A percentile compares a stretch with the other conserved stretches of the same genome.
Evolutionary conservation across 2,113 vertebrate species (phyloP).

Genomic region (Epinephelus moara): DNA sequence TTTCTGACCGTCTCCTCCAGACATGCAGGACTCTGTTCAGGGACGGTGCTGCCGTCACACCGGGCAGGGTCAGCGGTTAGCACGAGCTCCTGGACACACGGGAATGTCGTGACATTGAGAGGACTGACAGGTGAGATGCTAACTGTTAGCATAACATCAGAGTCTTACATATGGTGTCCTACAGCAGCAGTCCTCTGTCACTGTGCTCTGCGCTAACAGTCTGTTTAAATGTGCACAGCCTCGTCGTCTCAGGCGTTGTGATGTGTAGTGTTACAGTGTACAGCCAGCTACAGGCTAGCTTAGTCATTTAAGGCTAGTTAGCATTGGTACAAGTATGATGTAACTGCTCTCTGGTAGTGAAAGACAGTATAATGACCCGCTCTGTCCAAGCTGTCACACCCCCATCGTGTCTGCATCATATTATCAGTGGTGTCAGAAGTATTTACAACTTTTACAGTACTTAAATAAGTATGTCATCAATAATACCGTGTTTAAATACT

Average conservation of each 20-base stretch:
- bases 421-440: no score
- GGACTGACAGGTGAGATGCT: conserved; percentile 65
- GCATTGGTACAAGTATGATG: background rate
- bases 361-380: no score
- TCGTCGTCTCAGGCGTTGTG: accelerated
- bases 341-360: background rate
- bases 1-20: background rate
- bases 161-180: background rate
- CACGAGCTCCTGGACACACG: conserved; percentile 40
- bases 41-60: background rate
- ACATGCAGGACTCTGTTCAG: conserved; percentile 15
- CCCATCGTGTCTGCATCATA: no score
- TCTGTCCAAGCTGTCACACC: no score
- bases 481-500: no score
- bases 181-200: background rate
- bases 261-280: accelerated
- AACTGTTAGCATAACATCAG: conserved; percentile 14
- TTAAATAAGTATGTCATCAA: no score
- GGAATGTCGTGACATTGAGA: conserved; percentile 78
- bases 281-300: background rate
- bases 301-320: accelerated
- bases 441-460: no score
- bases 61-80: background rate
- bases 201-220: background rate
- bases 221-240: background rate